Conservation (phyloP, 2,888 invertebrate genomes). For the Drosophila nr. perissopoda region DNA sequence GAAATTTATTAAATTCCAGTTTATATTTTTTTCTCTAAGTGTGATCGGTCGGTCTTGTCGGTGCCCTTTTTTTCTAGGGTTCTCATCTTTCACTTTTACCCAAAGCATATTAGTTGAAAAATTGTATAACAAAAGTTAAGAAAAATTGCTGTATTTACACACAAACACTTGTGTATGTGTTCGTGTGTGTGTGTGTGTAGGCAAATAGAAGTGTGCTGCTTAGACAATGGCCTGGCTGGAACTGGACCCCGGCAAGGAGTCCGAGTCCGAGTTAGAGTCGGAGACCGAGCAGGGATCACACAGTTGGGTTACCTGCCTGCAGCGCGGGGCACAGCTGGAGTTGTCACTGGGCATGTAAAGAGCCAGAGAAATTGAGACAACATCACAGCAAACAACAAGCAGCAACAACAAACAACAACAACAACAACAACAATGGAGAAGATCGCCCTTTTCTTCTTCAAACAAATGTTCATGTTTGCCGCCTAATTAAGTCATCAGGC, state of each 20-base stretch:
- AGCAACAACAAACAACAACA: slow-evolving; percentile 34
- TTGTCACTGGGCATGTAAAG: slow-evolving; percentile 84
- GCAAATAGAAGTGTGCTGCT: slow-evolving; percentile 70
- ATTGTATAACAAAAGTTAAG: slow-evolving; percentile 77
- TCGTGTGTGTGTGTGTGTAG: slow-evolving; percentile 26
- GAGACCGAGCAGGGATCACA: slow-evolving; percentile 35
- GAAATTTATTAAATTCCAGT: not conserved
- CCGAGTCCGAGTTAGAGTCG: slow-evolving; percentile 7
- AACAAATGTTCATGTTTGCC: slow-evolving; percentile 67
- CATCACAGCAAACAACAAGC: slow-evolving; percentile 43
- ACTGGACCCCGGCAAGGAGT: slow-evolving; percentile 49
- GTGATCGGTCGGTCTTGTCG: slow-evolving; percentile 36
- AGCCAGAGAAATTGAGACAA: slow-evolving; percentile 72
- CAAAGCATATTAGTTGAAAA: slow-evolving; percentile 72
- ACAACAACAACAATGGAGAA: slow-evolving; percentile 37
- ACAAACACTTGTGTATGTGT: not conserved
- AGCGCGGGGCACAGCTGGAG: slow-evolving; percentile 82
- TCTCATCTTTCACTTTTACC: slow-evolving; percentile 78
- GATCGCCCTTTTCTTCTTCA: slow-evolving; percentile 56
- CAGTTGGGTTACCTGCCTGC: slow-evolving; percentile 75
- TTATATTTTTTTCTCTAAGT: not conserved
- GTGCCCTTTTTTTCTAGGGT: slow-evolving; percentile 66
- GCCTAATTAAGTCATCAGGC: slow-evolving; percentile 82
- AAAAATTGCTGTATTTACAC: slow-evolving; percentile 50
- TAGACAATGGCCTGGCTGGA: slow-evolving; percentile 70